A percentile compares a stretch with the other conserved stretches of the same genome.
These are phyloP conservation scores for Lycorma delicatula DNA, from an alignment of 1,140 invertebrate species.

Conservation along the genomic window DNA sequence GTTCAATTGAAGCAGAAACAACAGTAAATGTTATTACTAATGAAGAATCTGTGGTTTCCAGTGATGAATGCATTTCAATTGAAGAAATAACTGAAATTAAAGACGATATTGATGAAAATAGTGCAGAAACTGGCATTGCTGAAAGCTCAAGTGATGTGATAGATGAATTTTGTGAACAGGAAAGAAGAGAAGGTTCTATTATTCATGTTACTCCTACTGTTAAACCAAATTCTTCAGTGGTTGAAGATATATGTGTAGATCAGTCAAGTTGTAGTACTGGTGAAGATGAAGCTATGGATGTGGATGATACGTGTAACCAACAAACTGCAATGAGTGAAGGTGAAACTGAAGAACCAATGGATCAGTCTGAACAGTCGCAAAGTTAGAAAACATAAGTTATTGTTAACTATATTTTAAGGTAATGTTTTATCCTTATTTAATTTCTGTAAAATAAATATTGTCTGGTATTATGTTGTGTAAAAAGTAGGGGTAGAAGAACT, in stretches of 20 bases:
- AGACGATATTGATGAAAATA: neutral
- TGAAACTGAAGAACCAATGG: constrained; percentile 17
- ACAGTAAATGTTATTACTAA: too few species aligned
- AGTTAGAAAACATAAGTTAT: too few species aligned
- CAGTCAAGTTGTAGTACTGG: neutral
- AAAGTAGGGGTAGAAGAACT: too few species aligned
- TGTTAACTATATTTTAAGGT: too few species aligned
- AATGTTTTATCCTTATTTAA: too few species aligned
- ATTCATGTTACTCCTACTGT: constrained; percentile 18
- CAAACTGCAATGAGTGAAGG: constrained; percentile 12
- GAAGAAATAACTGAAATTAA: neutral
- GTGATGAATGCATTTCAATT: too few species aligned
- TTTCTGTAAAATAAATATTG: too few species aligned
- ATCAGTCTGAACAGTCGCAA: constrained; percentile 12
- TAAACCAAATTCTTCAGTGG: neutral
- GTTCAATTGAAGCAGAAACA: too few species aligned
- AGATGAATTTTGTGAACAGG: constrained; percentile 5
- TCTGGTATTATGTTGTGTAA: too few species aligned
- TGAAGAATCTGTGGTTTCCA: too few species aligned
- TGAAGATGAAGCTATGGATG: constrained; percentile 19
- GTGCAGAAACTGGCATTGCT: neutral
- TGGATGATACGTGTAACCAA: constrained; percentile 14
- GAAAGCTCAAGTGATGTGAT: constrained; percentile 9
- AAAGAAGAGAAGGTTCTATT: constrained; percentile 19
- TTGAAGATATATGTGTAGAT: constrained; percentile 14